A percentile compares a stretch with the other conserved stretches of the same genome.
These are phyloP conservation scores for Eilema sororculum DNA, from an alignment of 2,888 invertebrate genomes.

Conservation along the genomic window DNA sequence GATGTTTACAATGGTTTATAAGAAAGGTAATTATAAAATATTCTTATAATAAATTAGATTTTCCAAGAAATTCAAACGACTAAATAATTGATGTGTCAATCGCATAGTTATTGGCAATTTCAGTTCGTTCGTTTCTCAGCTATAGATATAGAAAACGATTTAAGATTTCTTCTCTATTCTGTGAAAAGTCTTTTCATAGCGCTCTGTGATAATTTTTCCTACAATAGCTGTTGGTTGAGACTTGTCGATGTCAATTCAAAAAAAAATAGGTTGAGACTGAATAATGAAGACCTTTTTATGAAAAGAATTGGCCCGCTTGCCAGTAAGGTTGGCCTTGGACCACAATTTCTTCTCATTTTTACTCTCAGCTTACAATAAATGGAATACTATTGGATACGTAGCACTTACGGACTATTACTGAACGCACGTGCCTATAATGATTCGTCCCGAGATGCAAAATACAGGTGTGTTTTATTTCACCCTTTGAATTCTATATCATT, in stretches of 20 bases:
- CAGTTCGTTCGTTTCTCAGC: neutral
- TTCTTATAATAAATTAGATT: neutral
- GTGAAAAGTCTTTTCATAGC: neutral
- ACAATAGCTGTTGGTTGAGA: neutral
- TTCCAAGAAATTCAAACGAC: neutral
- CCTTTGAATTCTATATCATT: conserved; percentile 44
- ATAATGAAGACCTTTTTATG: no score
- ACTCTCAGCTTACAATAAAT: conserved; percentile 24
- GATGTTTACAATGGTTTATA: neutral
- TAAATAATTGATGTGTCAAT: neutral
- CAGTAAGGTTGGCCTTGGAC: no score
- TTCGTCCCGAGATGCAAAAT: conserved; percentile 49
- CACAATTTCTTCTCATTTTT: neutral
- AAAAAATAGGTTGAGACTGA: no score
- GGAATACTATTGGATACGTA: conserved; percentile 39
- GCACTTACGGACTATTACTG: conserved; percentile 41
- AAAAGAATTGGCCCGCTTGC: no score
- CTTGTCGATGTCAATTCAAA: neutral
- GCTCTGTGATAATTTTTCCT: neutral
- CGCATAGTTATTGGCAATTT: neutral
- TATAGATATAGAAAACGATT: neutral
- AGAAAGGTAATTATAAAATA: neutral
- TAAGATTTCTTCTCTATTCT: neutral
- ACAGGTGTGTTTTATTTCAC: conserved; percentile 55
- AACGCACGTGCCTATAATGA: conserved; percentile 55